These are phyloP conservation scores for Pentalonia nigronervosa DNA, from an alignment of 1,140 invertebrate genomes.

Conservation along the genomic window DNA sequence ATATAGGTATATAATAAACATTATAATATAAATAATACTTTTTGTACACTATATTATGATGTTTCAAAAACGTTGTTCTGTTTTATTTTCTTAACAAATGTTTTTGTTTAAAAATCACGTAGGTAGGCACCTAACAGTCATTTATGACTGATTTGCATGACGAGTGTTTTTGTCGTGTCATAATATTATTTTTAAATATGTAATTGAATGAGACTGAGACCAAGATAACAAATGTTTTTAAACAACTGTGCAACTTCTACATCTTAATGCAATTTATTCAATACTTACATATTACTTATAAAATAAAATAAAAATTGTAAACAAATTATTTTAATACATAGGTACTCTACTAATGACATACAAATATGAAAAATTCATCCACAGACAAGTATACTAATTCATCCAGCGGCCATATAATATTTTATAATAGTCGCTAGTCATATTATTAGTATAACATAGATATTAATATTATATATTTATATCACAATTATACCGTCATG, in stretches of 20 bases:
- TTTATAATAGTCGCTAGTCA: background rate
- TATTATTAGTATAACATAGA: background rate
- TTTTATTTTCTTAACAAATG: constrained; percentile 1
- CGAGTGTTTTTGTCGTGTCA: constrained; percentile 1
- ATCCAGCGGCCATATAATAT: background rate
- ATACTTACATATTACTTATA: background rate
- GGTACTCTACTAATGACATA: too few species aligned
- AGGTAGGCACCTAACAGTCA: background rate
- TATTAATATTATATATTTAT: background rate
- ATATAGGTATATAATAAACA: background rate
- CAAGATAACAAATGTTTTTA: constrained; percentile 3
- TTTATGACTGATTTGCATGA: constrained; percentile 12
- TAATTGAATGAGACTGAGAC: background rate
- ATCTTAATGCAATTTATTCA: constrained; percentile 11
- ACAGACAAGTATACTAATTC: too few species aligned
- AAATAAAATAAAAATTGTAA: background rate
- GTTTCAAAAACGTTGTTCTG: background rate
- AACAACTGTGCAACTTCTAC: background rate
- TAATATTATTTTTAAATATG: constrained; percentile 14
- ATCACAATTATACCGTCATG: background rate
- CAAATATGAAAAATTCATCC: too few species aligned
- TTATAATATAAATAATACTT: background rate
- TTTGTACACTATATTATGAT: background rate
- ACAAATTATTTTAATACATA: background rate
- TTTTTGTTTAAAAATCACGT: constrained; percentile 17